Conservation (phyloP, 2,113 vertebrate genomes). For the Forbesichthys papilliferus region DNA sequence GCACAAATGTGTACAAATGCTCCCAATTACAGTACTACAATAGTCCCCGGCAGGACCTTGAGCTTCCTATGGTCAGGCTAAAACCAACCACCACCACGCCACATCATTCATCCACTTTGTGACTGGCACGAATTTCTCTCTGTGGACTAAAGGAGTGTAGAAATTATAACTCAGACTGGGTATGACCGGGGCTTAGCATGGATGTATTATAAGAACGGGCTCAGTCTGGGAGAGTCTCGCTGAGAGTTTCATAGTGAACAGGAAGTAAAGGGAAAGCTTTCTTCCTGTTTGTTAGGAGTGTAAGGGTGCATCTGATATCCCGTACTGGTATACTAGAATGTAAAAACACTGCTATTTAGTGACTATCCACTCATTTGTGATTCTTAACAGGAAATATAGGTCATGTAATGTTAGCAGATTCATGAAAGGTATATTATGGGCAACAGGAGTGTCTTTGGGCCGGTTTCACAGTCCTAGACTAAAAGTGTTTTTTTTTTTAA, state of each 20-base stretch:
- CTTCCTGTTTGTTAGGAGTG: neutral
- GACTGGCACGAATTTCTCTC: constrained; percentile 35
- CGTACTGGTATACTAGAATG: too few species aligned
- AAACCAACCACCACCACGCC: constrained; percentile 40
- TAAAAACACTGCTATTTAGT: too few species aligned
- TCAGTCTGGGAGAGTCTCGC: neutral
- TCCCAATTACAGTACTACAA: constrained; percentile 52
- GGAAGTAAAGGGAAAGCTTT: neutral
- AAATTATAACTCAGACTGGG: constrained; percentile 26
- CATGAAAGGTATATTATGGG: too few species aligned
- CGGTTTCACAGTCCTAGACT: too few species aligned
- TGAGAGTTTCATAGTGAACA: neutral
- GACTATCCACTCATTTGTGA: too few species aligned
- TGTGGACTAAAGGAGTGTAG: constrained; percentile 6
- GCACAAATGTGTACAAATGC: constrained; percentile 19
- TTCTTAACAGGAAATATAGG: too few species aligned
- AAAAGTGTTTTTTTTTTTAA: too few species aligned
- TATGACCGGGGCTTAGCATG: neutral
- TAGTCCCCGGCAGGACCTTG: constrained; percentile 46
- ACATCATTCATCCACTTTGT: constrained; percentile 42
- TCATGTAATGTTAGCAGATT: too few species aligned
- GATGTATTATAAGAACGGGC: too few species aligned
- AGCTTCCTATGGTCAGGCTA: constrained; percentile 60
- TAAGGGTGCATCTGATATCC: too few species aligned
- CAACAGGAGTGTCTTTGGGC: too few species aligned